phyloP scores from a whole-genome alignment of 2,888 invertebrate species.

The Yponomeuta plumbellus region DNA sequence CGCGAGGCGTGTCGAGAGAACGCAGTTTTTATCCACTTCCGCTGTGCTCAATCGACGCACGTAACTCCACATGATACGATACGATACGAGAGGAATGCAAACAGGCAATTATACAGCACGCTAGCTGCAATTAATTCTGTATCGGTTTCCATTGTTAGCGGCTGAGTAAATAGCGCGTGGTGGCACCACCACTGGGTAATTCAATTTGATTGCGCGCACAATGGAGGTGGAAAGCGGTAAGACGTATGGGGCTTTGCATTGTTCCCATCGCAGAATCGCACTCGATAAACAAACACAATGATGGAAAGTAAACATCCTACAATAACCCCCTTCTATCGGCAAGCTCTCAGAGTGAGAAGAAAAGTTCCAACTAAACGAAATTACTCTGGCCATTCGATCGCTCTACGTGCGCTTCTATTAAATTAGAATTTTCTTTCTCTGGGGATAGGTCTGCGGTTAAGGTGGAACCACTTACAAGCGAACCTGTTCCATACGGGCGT shows the following conservation, averaged over 20 bases:
- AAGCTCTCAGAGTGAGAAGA: background rate
- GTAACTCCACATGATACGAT: constrained; percentile 34
- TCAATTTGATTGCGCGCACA: constrained; percentile 58
- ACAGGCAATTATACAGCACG: constrained; percentile 47
- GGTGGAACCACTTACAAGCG: background rate
- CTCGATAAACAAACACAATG: constrained; percentile 1
- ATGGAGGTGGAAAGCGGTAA: constrained; percentile 45
- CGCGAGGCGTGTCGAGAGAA: constrained; percentile 22
- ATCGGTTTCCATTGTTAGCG: constrained; percentile 69
- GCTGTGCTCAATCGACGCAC: constrained; percentile 43
- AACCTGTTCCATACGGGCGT: constrained; percentile 5
- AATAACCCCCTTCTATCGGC: background rate
- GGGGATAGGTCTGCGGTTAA: constrained; percentile 8
- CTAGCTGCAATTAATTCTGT: constrained; percentile 63
- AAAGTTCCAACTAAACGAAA: background rate
- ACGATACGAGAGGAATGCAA: constrained; percentile 50
- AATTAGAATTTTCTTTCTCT: constrained; percentile 7
- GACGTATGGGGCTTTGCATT: constrained; percentile 6
- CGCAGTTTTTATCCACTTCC: constrained; percentile 41
- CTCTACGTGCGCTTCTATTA: background rate
- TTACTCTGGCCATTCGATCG: background rate
- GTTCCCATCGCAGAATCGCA: constrained; percentile 12
- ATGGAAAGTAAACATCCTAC: constrained; percentile 12
- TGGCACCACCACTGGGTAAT: constrained; percentile 41
- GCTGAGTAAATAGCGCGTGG: constrained; percentile 65